Conservation (phyloP, 64 coral and sea anemone genomes). For the Cladopsammia gracilis region DNA sequence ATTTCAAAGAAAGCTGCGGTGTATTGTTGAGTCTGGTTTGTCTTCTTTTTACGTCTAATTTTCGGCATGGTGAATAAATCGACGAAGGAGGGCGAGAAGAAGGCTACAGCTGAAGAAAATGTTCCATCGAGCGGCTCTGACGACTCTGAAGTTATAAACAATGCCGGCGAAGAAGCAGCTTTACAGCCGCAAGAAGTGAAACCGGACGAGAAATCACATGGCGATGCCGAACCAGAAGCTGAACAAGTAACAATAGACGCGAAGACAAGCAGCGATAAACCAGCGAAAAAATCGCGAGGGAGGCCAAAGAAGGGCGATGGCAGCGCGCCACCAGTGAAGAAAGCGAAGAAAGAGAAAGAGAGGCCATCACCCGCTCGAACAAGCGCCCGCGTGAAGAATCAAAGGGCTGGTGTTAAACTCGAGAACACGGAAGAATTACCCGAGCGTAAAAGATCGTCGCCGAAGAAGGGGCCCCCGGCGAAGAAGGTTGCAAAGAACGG, state of each 20-base stretch:
- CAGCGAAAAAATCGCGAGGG: constrained; percentile 67
- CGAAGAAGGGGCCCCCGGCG: constrained; percentile 13
- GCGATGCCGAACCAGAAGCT: constrained; percentile 2
- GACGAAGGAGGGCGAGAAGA: background rate
- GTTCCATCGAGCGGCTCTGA: background rate
- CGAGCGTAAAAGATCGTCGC: constrained; percentile 44
- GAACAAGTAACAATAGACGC: constrained; percentile 11
- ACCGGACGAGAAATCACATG: constrained; percentile 43
- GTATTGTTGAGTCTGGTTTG: no score
- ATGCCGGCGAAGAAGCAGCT: constrained; percentile 5
- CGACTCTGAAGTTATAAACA: constrained; percentile 34
- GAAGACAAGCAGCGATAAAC: constrained; percentile 12
- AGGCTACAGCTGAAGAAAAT: background rate
- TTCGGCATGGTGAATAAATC: constrained; percentile 23
- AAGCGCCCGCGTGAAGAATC: constrained; percentile 71
- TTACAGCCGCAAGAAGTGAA: constrained; percentile 43
- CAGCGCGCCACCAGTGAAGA: constrained; percentile 56
- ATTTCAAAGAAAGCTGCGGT: no score
- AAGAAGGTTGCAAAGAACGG: constrained; percentile 46
- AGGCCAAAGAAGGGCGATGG: constrained; percentile 69
- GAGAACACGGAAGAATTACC: constrained; percentile 43
- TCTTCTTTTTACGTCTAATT: no score
- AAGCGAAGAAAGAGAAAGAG: constrained; percentile 65
- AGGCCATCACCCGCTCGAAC: constrained; percentile 34
- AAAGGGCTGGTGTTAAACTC: constrained; percentile 56